Evolutionary conservation across 2,888 invertebrate species (phyloP).

Genomic region (Erebia palarica): DNA sequence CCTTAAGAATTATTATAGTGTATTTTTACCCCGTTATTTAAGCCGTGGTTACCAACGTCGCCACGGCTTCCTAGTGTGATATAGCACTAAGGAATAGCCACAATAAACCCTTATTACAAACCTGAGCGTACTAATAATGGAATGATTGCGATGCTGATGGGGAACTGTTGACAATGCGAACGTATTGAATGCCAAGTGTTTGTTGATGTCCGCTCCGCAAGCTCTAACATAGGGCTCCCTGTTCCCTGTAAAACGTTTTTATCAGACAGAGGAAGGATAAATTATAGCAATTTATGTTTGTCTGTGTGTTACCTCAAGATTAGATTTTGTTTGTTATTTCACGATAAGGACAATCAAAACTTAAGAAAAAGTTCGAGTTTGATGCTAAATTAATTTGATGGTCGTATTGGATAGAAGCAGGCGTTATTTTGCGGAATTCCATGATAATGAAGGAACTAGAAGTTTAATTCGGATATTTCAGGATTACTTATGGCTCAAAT

Average conservation of each 20-base stretch:
- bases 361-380: too few species aligned
- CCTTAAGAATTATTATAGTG: too few species aligned
- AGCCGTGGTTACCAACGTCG: constrained; percentile 32
- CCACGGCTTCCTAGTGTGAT: background rate
- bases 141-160: constrained; percentile 25
- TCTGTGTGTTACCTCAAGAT: background rate
- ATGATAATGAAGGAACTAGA: too few species aligned
- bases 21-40: too few species aligned
- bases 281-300: background rate
- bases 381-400: too few species aligned
- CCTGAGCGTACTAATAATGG: constrained; percentile 25
- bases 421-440: too few species aligned
- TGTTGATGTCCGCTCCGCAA: constrained; percentile 8
- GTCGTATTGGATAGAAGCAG: too few species aligned
- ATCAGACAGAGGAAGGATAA: background rate
- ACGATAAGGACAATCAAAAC: too few species aligned
- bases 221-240: background rate
- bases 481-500: constrained; percentile 44
- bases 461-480: too few species aligned
- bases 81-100: constrained; percentile 3
- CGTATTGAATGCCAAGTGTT: constrained; percentile 22
- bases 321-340: background rate
- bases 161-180: constrained; percentile 17
- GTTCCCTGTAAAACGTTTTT: background rate
- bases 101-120: constrained; percentile 25